phyloP scores from a whole-genome alignment of 2,888 invertebrate genomes.

The Orchestes rusci region DNA sequence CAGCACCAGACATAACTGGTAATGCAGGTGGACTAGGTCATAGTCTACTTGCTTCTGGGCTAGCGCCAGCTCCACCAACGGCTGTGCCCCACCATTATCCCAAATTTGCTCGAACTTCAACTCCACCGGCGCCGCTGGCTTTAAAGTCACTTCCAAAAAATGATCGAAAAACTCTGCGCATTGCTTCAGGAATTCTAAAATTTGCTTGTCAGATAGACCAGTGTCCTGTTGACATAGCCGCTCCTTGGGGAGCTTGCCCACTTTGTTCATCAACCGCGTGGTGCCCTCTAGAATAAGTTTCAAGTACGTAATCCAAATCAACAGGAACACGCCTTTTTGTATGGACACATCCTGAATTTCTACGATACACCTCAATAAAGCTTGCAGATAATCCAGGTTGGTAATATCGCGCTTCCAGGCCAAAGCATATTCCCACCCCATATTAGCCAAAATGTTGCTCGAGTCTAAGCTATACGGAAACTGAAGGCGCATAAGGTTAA shows the following conservation, averaged over 20 bases:
- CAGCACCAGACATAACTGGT: conserved; percentile 68
- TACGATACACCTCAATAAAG: conserved; percentile 63
- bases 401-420: conserved; percentile 77
- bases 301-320: conserved; percentile 87
- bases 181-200: conserved; percentile 40
- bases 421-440: conserved; percentile 87
- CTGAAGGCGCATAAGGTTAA: conserved; percentile 61
- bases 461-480: conserved; percentile 82
- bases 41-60: conserved; percentile 68
- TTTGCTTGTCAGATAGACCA: conserved; percentile 58
- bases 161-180: conserved; percentile 28
- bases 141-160: conserved; percentile 43
- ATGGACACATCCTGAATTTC: conserved; percentile 59
- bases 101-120: conserved; percentile 56
- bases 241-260: conserved; percentile 80
- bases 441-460: conserved; percentile 72
- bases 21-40: conserved; percentile 71
- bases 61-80: conserved; percentile 67
- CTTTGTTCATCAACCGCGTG: conserved; percentile 70
- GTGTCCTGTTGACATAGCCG: conserved; percentile 72
- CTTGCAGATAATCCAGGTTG: conserved; percentile 57
- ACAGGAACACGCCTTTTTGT: conserved; percentile 72
- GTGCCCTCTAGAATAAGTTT: conserved; percentile 69
- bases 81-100: conserved; percentile 54
- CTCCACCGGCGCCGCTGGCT: conserved; percentile 37